Percentiles rank a stretch among this genome's conserved stretches.
phyloP scores from a whole-genome alignment of 2,113 vertebrate genomes.

The Promerops cafer region DNA sequence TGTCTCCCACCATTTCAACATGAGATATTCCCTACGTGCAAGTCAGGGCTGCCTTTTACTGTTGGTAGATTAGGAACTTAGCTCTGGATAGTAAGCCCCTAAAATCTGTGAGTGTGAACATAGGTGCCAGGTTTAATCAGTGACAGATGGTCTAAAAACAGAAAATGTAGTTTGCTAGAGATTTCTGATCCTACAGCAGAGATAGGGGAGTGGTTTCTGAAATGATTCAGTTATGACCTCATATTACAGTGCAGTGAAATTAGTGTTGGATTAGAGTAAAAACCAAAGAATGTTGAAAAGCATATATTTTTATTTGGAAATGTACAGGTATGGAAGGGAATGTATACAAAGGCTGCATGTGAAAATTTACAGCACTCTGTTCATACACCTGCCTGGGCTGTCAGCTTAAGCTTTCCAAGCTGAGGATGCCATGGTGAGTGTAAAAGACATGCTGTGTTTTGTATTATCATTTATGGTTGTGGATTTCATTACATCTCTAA shows the following conservation, averaged over 20 bases:
- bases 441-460: background rate
- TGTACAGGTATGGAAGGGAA: background rate
- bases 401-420: background rate
- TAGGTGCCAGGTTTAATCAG: background rate
- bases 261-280: background rate
- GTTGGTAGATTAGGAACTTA: background rate
- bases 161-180: background rate
- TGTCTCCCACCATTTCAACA: background rate
- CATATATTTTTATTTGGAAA: background rate
- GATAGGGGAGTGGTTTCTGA: background rate
- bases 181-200: background rate
- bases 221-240: background rate
- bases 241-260: background rate
- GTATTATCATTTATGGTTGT: background rate
- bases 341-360: background rate
- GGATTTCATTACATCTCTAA: slow-evolving; percentile 20
- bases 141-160: background rate
- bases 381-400: background rate
- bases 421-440: background rate
- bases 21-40: background rate
- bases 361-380: background rate
- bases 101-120: background rate
- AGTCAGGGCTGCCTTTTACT: background rate
- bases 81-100: background rate
- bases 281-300: background rate